Evolutionary conservation across 1,140 invertebrate species (phyloP).

Genomic region (Papilio xuthus): DNA sequence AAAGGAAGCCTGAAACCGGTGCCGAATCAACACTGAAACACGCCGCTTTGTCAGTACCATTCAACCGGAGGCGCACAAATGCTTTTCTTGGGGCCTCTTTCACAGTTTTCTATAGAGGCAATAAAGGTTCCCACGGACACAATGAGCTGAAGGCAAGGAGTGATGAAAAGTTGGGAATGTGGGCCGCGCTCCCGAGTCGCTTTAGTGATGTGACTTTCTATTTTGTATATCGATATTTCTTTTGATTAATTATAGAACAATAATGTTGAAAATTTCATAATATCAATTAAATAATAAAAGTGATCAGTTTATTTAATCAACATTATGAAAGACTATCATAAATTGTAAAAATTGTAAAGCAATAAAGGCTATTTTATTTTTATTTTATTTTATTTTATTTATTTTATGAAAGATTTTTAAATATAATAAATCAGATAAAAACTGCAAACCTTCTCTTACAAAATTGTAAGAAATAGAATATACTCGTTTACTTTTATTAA

Average conservation of each 20-base stretch:
- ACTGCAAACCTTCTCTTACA: too few species aligned
- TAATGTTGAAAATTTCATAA: not conserved
- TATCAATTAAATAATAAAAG: not conserved
- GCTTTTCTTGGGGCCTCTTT: conserved; percentile 77
- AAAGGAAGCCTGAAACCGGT: conserved; percentile 71
- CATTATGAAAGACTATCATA: too few species aligned
- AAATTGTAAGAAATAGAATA: not conserved
- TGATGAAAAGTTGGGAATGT: conserved; percentile 79
- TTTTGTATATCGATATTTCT: conserved; percentile 49
- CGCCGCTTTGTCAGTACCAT: conserved; percentile 71
- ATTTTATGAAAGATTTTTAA: not conserved
- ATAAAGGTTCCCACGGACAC: conserved; percentile 80
- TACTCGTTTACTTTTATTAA: not conserved
- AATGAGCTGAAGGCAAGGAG: conserved; percentile 74
- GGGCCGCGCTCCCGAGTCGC: conserved; percentile 70
- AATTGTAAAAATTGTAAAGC: too few species aligned
- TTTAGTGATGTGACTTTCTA: conserved; percentile 54
- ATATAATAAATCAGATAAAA: not conserved
- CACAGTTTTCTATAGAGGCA: conserved; percentile 78
- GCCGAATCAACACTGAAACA: conserved; percentile 74
- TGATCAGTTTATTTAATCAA: too few species aligned
- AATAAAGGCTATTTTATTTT: too few species aligned
- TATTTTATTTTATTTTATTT: too few species aligned
- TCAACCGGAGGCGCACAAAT: conserved; percentile 71
- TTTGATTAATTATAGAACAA: not conserved